Evolutionary conservation across 37 sponge, comb jelly and placozoan genomes (phyloP).

Genomic region (Theonella swinhoei): DNA sequence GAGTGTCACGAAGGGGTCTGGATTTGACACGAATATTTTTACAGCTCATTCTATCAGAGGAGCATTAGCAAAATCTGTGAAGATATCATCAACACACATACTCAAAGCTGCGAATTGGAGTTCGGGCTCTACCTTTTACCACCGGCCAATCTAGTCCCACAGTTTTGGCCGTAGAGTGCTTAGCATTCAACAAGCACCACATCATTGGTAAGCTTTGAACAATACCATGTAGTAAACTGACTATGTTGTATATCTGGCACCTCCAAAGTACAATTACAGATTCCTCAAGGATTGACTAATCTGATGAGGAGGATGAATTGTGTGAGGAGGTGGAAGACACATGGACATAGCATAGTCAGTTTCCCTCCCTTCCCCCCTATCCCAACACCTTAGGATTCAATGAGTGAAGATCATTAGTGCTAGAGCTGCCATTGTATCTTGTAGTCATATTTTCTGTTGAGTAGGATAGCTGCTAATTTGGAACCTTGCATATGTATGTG

Average conservation of each 20-base stretch:
- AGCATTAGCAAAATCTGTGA: slow-evolving; percentile 10
- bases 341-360: too few species aligned
- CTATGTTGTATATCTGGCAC: slow-evolving; percentile 16
- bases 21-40: slow-evolving; percentile 34
- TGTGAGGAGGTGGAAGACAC: too few species aligned
- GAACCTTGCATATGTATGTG: too few species aligned
- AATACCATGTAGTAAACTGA: slow-evolving; percentile 6
- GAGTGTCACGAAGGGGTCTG: slow-evolving; percentile 1
- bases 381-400: too few species aligned
- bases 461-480: too few species aligned
- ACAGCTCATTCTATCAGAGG: slow-evolving; percentile 34
- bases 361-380: too few species aligned
- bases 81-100: slow-evolving; percentile 27
- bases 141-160: slow-evolving; percentile 8
- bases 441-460: too few species aligned
- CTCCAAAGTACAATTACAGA: slow-evolving; percentile 53
- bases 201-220: slow-evolving; percentile 28
- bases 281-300: slow-evolving; percentile 31
- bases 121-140: slow-evolving; percentile 19
- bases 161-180: slow-evolving; percentile 25
- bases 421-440: too few species aligned
- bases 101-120: slow-evolving; percentile 38
- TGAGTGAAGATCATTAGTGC: too few species aligned
- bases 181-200: too few species aligned
- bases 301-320: too few species aligned